Evolutionary conservation across 2,797 vertebrate genomes (phyloP).

Genomic region (Tapirus indicus): DNA sequence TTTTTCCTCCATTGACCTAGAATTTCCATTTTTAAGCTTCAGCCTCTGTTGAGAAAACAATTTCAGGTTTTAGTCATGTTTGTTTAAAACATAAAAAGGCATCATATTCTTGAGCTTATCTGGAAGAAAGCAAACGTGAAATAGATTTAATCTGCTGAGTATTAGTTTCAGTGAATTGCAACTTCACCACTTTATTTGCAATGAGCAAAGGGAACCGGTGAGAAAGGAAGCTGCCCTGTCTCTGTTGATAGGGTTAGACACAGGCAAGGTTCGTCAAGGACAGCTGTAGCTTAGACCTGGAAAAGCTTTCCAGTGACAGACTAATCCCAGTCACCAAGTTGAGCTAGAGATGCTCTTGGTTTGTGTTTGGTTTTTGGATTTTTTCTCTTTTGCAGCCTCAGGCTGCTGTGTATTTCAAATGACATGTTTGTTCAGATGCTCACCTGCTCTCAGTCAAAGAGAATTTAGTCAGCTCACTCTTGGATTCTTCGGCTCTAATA

Average conservation of each 20-base stretch:
- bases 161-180: constrained; percentile 53
- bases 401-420: background rate
- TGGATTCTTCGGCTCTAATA: background rate
- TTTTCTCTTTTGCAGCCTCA: background rate
- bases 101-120: constrained; percentile 54
- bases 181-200: background rate
- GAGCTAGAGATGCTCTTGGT: background rate
- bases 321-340: background rate
- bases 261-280: constrained; percentile 49
- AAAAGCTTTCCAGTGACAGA: constrained; percentile 22
- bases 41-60: background rate
- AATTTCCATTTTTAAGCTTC: background rate
- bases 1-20: background rate
- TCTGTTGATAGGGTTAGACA: background rate
- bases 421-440: background rate
- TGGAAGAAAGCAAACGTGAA: constrained; percentile 38
- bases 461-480: background rate
- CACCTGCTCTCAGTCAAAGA: background rate
- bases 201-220: background rate
- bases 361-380: background rate
- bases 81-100: constrained; percentile 18
- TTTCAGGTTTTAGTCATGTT: background rate
- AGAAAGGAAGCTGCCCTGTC: background rate
- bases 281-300: background rate
- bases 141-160: constrained; percentile 45